phyloP scores from a whole-genome alignment of 2,113 vertebrate genomes.

The Platycercus adscitus region DNA sequence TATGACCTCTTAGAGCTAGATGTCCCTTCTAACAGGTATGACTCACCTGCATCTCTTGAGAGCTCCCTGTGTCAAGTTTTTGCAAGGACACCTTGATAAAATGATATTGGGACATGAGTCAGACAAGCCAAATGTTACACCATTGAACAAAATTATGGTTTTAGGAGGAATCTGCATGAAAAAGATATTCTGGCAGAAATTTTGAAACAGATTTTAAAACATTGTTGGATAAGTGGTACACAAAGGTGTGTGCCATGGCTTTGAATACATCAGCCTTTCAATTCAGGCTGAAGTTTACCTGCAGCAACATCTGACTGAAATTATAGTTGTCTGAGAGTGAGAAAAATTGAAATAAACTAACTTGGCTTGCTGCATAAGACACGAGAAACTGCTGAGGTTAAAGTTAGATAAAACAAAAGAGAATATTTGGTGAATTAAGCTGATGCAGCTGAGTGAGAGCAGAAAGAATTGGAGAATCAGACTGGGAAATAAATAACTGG shows the following conservation, averaged over 20 bases:
- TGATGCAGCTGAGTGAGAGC: background rate
- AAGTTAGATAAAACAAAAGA: conserved; percentile 36
- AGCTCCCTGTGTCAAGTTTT: conserved; percentile 57
- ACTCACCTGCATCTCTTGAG: conserved; percentile 65
- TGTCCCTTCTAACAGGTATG: background rate
- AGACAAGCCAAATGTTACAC: background rate
- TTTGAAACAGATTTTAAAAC: background rate
- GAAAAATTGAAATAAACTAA: conserved; percentile 3
- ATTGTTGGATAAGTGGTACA: background rate
- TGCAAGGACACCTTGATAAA: conserved; percentile 23
- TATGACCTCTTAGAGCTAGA: background rate
- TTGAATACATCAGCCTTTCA: background rate
- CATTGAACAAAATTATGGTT: background rate
- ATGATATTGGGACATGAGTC: background rate
- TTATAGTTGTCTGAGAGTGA: background rate
- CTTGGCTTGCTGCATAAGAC: conserved; percentile 45
- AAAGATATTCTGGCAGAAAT: background rate
- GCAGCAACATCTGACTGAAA: background rate
- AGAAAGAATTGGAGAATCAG: background rate
- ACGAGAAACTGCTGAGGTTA: conserved; percentile 48
- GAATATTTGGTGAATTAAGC: background rate
- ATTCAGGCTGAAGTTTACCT: background rate
- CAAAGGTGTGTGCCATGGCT: background rate
- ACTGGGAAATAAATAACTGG: conserved; percentile 6
- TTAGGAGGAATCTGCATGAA: background rate